Percentiles rank a stretch among this genome's conserved stretches.
Conservation (phyloP, 2,888 invertebrate species). For the Cephus pygmeus region DNA sequence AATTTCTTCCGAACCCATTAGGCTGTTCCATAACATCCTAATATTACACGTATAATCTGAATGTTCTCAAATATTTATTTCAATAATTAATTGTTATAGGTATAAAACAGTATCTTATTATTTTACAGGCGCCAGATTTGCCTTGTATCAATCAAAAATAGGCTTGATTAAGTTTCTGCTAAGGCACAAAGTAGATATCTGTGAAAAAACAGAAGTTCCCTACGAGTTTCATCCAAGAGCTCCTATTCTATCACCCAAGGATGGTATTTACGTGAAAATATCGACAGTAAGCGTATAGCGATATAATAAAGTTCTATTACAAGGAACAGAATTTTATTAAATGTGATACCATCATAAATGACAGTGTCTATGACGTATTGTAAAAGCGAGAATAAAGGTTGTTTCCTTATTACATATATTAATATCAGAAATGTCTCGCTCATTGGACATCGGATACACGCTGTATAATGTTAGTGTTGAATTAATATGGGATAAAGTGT, state of each 20-base stretch:
- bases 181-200: slow-evolving; percentile 55
- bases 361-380: too few relatives aligned
- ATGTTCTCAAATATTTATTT: not conserved
- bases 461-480: too few relatives aligned
- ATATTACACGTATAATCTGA: too few relatives aligned
- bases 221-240: slow-evolving; percentile 38
- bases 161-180: slow-evolving; percentile 56
- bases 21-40: too few relatives aligned
- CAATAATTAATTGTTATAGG: not conserved
- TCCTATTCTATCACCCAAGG: slow-evolving; percentile 44
- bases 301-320: not conserved
- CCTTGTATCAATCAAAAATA: slow-evolving; percentile 42
- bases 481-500: too few relatives aligned
- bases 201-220: slow-evolving; percentile 50
- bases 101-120: slow-evolving; percentile 1
- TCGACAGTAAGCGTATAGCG: slow-evolving; percentile 28
- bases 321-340: too few relatives aligned
- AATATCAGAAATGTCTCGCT: too few relatives aligned
- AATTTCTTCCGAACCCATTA: not conserved
- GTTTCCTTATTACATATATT: too few relatives aligned
- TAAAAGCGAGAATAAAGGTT: too few relatives aligned
- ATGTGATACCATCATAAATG: too few relatives aligned
- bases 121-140: not conserved
- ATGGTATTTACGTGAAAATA: slow-evolving; percentile 52
- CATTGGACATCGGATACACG: too few relatives aligned